phyloP scores from a whole-genome alignment of 53 echinoderm and acorn worm genomes.

The Paracentrotus lividus region DNA sequence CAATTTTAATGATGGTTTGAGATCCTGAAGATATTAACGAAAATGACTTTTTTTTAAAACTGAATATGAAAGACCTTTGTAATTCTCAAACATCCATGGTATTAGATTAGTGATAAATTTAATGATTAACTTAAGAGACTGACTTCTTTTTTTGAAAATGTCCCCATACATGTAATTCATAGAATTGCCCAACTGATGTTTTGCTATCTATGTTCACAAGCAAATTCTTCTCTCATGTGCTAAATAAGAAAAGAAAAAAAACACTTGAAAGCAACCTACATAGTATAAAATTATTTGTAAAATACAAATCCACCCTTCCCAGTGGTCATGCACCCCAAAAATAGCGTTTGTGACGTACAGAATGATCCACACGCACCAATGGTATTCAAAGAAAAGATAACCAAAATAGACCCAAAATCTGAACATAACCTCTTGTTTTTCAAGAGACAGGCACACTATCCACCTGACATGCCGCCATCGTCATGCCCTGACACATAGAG shows the following conservation, averaged over 20 bases:
- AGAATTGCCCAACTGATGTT: too few relatives aligned
- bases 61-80: too few relatives aligned
- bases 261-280: not conserved
- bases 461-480: not conserved
- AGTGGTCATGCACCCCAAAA: not conserved
- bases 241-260: not conserved
- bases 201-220: too few relatives aligned
- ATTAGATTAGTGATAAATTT: too few relatives aligned
- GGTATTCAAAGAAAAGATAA: not conserved
- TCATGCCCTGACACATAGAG: constrained; percentile 45
- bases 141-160: too few relatives aligned
- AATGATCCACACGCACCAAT: constrained; percentile 1
- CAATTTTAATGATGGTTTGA: too few relatives aligned
- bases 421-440: not conserved
- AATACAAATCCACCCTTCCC: not conserved
- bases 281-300: not conserved
- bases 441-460: not conserved
- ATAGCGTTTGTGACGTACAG: constrained; percentile 5
- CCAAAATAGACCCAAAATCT: not conserved
- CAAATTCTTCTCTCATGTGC: not conserved
- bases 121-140: too few relatives aligned
- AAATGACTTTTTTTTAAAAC: too few relatives aligned
- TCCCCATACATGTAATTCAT: too few relatives aligned
- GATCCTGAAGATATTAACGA: too few relatives aligned
- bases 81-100: too few relatives aligned